Evolutionary conservation across 2,113 vertebrate species (phyloP).

Genomic region (Oriolus oriolus): DNA sequence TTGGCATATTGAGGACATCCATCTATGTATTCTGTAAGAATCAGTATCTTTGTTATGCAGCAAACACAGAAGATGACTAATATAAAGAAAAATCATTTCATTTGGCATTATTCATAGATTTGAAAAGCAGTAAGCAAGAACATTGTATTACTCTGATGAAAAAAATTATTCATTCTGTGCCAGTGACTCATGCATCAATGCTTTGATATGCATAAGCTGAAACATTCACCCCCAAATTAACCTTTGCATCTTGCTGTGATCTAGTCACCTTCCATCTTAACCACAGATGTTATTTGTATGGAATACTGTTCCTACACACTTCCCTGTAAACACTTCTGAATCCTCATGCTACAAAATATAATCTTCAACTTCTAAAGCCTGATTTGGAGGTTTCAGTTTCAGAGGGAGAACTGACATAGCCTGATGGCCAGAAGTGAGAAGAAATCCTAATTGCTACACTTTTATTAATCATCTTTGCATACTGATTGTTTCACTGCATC

Average conservation of each 20-base stretch:
- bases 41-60: background rate
- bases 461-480: background rate
- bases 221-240: background rate
- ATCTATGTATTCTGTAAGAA: background rate
- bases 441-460: background rate
- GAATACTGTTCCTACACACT: background rate
- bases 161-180: background rate
- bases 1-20: conserved; percentile 1
- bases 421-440: background rate
- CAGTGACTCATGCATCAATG: conserved; percentile 38
- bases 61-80: background rate
- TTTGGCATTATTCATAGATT: background rate
- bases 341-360: background rate
- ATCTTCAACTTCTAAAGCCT: background rate
- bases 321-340: background rate
- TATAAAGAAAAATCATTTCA: background rate
- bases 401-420: background rate
- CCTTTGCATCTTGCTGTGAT: background rate
- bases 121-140: conserved; percentile 29
- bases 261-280: background rate
- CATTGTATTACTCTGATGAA: conserved; percentile 26
- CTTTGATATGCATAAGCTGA: conserved; percentile 31
- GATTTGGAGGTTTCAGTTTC: background rate
- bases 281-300: background rate
- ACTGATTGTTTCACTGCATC: rapidly evolving